phyloP scores from a whole-genome alignment of 2,113 vertebrate species.

The Dicentrarchus labrax region DNA sequence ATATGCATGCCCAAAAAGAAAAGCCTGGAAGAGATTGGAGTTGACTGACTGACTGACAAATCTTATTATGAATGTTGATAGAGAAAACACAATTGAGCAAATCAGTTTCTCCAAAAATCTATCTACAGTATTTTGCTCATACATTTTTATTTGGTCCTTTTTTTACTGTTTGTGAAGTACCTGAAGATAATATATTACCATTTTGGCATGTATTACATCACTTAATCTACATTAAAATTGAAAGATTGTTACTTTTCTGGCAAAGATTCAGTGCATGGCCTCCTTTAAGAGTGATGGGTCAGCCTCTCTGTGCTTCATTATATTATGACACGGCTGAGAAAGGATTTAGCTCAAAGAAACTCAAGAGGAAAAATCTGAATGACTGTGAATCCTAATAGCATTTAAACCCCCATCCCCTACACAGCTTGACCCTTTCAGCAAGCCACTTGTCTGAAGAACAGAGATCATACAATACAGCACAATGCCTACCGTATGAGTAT shows the following conservation, averaged over 20 bases:
- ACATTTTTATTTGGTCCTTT: not conserved
- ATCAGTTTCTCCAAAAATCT: not conserved
- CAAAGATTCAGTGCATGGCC: conserved; percentile 34
- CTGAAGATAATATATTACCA: not conserved
- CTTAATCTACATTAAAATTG: conserved; percentile 18
- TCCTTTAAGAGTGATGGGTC: conserved; percentile 42
- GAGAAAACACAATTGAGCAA: not conserved
- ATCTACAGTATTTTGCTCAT: not conserved
- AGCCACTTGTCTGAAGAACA: conserved; percentile 34
- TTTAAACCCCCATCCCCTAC: conserved; percentile 33
- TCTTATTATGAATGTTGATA: too few species aligned
- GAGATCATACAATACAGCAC: not conserved
- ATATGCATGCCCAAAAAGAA: not conserved
- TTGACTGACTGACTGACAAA: not conserved
- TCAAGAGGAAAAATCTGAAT: conserved; percentile 42
- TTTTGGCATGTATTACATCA: conserved; percentile 1
- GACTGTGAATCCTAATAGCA: conserved; percentile 24
- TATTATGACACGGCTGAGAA: conserved; percentile 34
- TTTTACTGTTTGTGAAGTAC: not conserved
- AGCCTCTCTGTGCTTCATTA: conserved; percentile 32
- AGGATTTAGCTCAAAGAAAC: conserved; percentile 47
- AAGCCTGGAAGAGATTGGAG: not conserved
- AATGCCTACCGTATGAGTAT: not conserved
- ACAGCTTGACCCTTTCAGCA: conserved; percentile 55
- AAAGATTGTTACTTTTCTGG: conserved; percentile 2